Evolutionary conservation across 2,888 invertebrate species (phyloP).

Genomic region (Tetheella fluctuosa): DNA sequence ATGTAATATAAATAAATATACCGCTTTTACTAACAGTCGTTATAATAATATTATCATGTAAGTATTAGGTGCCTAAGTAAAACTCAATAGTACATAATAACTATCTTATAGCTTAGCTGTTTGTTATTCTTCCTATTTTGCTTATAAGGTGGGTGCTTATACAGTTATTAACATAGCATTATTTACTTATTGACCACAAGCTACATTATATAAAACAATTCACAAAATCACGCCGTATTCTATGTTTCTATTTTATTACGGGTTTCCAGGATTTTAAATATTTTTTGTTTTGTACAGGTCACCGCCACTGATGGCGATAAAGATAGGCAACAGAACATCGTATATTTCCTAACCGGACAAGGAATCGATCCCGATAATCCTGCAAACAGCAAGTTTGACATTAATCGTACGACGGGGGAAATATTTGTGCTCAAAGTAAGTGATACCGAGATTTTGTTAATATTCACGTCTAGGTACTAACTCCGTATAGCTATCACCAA

Average conservation of each 20-base stretch:
- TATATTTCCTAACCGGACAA: slow-evolving; percentile 97
- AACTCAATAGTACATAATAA: not conserved
- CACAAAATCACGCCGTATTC: not conserved
- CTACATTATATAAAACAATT: not conserved
- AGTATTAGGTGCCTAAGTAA: not conserved
- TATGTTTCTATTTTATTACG: not conserved
- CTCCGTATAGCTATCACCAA: not conserved
- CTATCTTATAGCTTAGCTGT: not conserved
- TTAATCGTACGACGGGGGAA: slow-evolving; percentile 97
- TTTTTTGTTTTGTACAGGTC: slow-evolving; percentile 85
- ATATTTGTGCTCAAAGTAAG: slow-evolving; percentile 97
- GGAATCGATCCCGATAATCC: slow-evolving; percentile 98
- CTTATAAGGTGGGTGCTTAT: not conserved
- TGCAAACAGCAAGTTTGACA: slow-evolving; percentile 97
- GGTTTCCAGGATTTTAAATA: not conserved
- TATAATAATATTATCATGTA: not conserved
- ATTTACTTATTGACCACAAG: not conserved
- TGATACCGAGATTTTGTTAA: slow-evolving; percentile 25
- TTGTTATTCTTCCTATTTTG: not conserved
- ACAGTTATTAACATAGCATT: not conserved
- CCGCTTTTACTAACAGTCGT: not conserved
- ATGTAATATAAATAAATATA: not conserved
- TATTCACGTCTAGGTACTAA: slow-evolving; percentile 5
- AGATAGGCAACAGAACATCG: slow-evolving; percentile 97
- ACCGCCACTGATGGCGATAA: slow-evolving; percentile 98